Evolutionary conservation across 1,140 invertebrate species (phyloP), one percentile per base, ranked within the genome.

Genomic region (Andricus grossulariae): DNA sequence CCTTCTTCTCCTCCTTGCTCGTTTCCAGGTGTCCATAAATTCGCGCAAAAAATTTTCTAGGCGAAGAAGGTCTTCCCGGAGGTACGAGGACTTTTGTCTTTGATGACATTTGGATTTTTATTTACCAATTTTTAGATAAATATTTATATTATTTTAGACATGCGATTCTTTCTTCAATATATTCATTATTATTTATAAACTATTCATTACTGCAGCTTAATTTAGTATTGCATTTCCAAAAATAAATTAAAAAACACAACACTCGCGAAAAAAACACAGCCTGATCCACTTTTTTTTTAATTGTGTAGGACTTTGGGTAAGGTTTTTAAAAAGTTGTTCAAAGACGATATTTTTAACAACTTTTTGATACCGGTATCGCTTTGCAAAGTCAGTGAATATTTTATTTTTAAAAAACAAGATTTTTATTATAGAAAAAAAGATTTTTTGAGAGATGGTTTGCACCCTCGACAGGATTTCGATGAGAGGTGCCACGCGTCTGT

Each of bases 31-130:
- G 92, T 1, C 94, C 94, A 73, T 95, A 95, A 15, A 95, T 87
- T 49, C 94, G 89, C 10, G 93, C 93, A 81, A 95, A 95, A 86
- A 95, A 95, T 82, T 93, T 92, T 49, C 94, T 87, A 16, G 94
- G 94, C 0, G 94, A 94, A 5, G 94, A 95, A 13, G 94, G 94
- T 32, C 92, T 86, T 45, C 84, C 84, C 10, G 72, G 18, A 0
- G 79, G 50, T 50, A 82, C 76, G 19, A 74, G 16, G 21, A 71
- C 74, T 74, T 87, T 89, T 10, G 85, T 80, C 78, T 78, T 76
- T 13, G 57, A 71, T 60, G 88, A 85, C 89, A 88, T 90, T 82
- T 74, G n/a, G 18, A 66, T 45, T 45, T 45, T 45, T 45, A 1
- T 19, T 10, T 51, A 72, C n/a, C 10, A 73, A 73, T 21, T 74